phyloP scores from a whole-genome alignment of 2,797 vertebrate genomes.

The Anguilla obscura region DNA sequence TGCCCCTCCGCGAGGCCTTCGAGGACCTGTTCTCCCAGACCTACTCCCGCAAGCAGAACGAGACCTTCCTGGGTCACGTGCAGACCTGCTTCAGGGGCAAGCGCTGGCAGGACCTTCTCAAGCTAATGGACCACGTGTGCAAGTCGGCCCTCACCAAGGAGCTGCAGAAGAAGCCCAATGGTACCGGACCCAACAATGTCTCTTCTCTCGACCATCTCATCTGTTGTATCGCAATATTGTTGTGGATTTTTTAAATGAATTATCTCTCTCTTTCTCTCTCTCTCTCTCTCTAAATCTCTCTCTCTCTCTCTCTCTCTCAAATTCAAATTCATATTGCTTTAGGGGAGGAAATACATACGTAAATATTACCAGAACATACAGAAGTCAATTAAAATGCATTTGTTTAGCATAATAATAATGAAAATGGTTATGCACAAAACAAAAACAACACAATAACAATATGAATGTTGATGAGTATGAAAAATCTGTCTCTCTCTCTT shows the following conservation, averaged over 20 bases:
- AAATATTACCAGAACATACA: too few species aligned
- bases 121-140: constrained; percentile 93
- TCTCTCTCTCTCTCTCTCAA: background rate
- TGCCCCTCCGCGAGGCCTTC: constrained; percentile 89
- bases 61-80: constrained; percentile 92
- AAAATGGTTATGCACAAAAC: too few species aligned
- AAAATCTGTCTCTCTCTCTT: constrained; percentile 4
- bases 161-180: constrained; percentile 70
- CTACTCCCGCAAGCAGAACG: constrained; percentile 93
- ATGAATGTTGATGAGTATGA: too few species aligned
- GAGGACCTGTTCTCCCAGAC: constrained; percentile 95
- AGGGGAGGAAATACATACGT: too few species aligned
- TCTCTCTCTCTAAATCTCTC: background rate
- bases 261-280: background rate
- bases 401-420: too few species aligned
- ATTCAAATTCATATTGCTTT: background rate
- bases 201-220: background rate
- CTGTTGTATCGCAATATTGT: too few species aligned
- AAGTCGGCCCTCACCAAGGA: constrained; percentile 86
- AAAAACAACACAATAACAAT: too few species aligned
- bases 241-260: too few species aligned
- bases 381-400: too few species aligned
- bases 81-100: constrained; percentile 94
- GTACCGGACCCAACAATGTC: constrained; percentile 46
- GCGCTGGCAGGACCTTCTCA: constrained; percentile 92